Base-by-base conservation (phyloP, 2,113 vertebrate genomes). In the Vicugna pacos region DNA sequence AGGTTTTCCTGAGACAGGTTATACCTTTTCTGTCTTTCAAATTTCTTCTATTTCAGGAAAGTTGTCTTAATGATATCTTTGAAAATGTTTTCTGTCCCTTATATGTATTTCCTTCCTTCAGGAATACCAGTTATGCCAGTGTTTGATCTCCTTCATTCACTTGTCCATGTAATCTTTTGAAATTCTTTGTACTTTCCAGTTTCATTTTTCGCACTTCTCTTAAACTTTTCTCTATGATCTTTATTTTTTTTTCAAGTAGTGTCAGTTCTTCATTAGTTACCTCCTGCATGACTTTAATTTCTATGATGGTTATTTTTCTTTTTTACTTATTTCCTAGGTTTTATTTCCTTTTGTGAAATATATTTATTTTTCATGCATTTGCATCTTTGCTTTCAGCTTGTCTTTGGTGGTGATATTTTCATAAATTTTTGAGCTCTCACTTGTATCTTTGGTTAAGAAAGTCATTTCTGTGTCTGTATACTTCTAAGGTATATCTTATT, bases 1-100 rank as follows among this genome's bases (percentile, higher is more conserved):
- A 24, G 12, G 80, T 79, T 64, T 94, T 90, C 42, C 75, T 93
- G n/a, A 73, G 70, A 75, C 42, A 62, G 32, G 38, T 65, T 79
- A 72, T 56, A 77, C 12, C 26, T 22, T 94, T 72, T 89, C 42
- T 91, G 6, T 85, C 30, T n/a, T 1, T 70, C 89, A 91, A 91
- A 46, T 91, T 89, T 86, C 22, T 96, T 82, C 69, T 48, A 87
- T 81, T 96, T 92, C 14, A 75, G 65, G 26, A 58, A n/a, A 52
- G n/a, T 35, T 67, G 14, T 65, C 52, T 81, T 81, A 72, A 30
- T 77, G 46, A 16, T 79, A 50, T 26, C 32, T 95, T 80, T 4
- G 52, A 67, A 89, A 70, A 65, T 88, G 54, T 70, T 93, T 92
- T 94, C 38, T 80, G 1, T 79, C 56, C 26, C 8, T 79, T 8